Evolutionary conservation across 2,113 vertebrate species (phyloP).

Genomic region (Casuarius casuarius): DNA sequence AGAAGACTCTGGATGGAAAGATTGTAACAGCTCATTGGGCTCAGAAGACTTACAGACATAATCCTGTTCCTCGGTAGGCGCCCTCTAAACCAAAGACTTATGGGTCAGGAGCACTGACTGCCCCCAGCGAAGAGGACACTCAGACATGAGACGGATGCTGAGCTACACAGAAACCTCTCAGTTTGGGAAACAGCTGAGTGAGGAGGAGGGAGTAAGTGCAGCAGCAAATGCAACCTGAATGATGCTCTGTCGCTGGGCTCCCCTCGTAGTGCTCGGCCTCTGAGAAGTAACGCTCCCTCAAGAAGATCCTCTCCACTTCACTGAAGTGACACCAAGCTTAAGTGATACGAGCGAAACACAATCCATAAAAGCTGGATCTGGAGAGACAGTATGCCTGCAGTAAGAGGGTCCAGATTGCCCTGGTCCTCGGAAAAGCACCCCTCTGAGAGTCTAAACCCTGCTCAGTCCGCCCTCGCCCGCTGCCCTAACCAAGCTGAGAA

Average conservation of each 20-base stretch:
- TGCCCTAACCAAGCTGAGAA: no score
- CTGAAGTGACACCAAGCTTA: not conserved
- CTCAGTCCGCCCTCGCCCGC: no score
- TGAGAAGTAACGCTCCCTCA: not conserved
- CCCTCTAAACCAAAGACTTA: not conserved
- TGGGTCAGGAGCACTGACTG: not conserved
- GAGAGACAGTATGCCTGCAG: not conserved
- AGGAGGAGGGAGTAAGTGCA: not conserved
- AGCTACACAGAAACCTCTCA: rapidly evolving
- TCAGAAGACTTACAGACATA: no score
- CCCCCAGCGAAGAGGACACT: not conserved
- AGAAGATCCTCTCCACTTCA: not conserved
- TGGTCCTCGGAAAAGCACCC: no score
- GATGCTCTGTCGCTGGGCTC: no score
- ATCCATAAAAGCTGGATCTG: not conserved
- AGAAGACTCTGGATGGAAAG: no score
- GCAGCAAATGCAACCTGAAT: not conserved
- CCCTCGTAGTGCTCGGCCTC: rapidly evolving
- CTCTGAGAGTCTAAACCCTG: no score
- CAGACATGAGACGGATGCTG: rapidly evolving
- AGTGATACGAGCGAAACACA: not conserved
- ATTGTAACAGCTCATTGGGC: no score
- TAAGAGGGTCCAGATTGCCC: no score
- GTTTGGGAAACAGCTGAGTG: not conserved
- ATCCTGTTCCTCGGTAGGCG: no score